These are phyloP conservation scores for Uloborus plumipes DNA, from an alignment of 2,888 invertebrate species.

Conservation along the genomic window DNA sequence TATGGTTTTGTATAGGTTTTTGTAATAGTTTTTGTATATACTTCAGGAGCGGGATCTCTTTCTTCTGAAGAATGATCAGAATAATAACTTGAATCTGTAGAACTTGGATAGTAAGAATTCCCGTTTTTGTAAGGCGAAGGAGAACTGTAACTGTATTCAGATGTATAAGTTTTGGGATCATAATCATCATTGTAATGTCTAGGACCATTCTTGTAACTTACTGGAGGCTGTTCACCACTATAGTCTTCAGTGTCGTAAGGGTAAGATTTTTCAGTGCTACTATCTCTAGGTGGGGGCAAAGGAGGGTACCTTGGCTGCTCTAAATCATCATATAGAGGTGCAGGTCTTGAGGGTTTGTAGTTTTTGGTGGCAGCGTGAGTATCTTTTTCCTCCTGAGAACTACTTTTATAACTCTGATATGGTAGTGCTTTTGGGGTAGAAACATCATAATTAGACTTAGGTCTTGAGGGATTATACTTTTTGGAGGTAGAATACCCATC, in stretches of 20 bases:
- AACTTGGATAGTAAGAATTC: conserved; percentile 2
- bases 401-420: background rate
- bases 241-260: background rate
- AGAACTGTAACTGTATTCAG: background rate
- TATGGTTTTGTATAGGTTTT: conserved; percentile 28
- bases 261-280: conserved; percentile 3
- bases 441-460: background rate
- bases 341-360: conserved; percentile 43
- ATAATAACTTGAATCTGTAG: conserved; percentile 10
- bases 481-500: no score
- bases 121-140: background rate
- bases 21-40: conserved; percentile 33
- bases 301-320: conserved; percentile 45
- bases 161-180: conserved; percentile 9
- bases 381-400: conserved; percentile 4
- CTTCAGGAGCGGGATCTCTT: conserved; percentile 18
- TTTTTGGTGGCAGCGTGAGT: conserved; percentile 34
- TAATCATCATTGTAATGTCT: conserved; percentile 9
- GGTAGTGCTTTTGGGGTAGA: background rate
- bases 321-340: conserved; percentile 34
- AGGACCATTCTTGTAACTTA: background rate
- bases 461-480: background rate
- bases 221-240: background rate
- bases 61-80: conserved; percentile 28
- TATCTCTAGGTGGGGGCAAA: conserved; percentile 17